phyloP scores from a whole-genome alignment of 2,113 vertebrate species.

The Planiliza haematocheilus region DNA sequence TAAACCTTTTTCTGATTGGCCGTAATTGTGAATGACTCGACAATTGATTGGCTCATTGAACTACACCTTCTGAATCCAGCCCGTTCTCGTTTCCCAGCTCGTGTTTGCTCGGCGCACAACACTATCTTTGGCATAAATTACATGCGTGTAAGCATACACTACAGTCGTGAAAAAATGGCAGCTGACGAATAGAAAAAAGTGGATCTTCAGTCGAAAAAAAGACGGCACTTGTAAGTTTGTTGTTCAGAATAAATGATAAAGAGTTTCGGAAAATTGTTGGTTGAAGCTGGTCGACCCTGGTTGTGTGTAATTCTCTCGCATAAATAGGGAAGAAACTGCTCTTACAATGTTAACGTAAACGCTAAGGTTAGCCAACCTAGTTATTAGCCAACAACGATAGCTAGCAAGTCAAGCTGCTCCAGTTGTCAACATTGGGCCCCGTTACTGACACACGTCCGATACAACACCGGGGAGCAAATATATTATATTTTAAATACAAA shows the following conservation, averaged over 20 bases:
- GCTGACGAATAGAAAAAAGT: constrained; percentile 77
- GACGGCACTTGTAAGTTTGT: constrained; percentile 70
- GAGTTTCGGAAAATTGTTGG: not conserved
- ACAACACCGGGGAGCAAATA: not conserved
- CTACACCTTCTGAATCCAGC: not conserved
- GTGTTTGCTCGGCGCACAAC: not conserved
- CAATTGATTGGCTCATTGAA: constrained; percentile 33
- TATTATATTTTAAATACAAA: not conserved
- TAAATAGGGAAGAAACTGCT: constrained; percentile 37
- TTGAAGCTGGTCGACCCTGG: not conserved
- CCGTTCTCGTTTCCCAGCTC: not conserved
- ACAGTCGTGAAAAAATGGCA: constrained; percentile 79
- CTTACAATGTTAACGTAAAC: constrained; percentile 58
- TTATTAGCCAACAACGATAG: constrained; percentile 69
- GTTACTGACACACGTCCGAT: not conserved
- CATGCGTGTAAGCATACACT: constrained; percentile 72
- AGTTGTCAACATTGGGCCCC: constrained; percentile 77
- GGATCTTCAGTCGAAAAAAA: constrained; percentile 63
- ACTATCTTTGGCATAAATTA: constrained; percentile 72
- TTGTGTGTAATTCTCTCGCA: constrained; percentile 3
- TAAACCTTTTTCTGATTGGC: constrained; percentile 38
- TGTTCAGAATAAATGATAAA: not conserved
- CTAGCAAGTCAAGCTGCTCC: constrained; percentile 53
- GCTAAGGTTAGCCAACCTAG: constrained; percentile 73
- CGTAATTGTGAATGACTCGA: accelerated